Evolutionary conservation across 2,797 vertebrate species (phyloP), one percentile per base, ranked within the genome.

Genomic region (Periparus ater): DNA sequence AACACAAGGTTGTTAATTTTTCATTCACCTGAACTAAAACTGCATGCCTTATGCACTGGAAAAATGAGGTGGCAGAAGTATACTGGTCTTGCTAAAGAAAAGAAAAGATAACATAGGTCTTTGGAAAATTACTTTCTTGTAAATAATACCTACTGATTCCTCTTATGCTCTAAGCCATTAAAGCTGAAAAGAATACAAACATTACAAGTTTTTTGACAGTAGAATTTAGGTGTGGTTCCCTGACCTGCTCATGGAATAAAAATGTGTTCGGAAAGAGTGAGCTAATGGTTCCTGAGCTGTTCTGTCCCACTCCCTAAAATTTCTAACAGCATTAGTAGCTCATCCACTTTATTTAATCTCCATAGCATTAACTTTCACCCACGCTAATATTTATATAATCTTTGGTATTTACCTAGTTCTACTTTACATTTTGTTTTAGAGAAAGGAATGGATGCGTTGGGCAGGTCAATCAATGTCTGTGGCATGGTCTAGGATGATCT

Each of bases 181-280:
- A 57, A 81, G 13, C 8, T 45, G 48, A 65, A 81, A 91, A 76
- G 13, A 78, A 76, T 68, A 61, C 88, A 71, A 75, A 15, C 17
- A 25, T 50, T 74, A n/a, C 3, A 13, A 13, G 26, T 22, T 54
- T 78, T 93, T 77, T 53, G 72, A 74, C 22, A 53, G 61, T 55
- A 84, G 62, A 84, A 72, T 78, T 73, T 78, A 65, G 70, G 62
- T 54, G 80, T 88, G 83, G 80, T 36, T 93, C 44, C 30, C 27
- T 4, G 22, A 78, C n/a, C 47, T 92, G 54, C 19, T 91, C 70
- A 90, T 72, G 76, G 50, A 81, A 84, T 72, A 88, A 94, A 89
- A 93, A 86, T 55, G 23, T 79, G 9, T 91, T 94, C 90, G 73
- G 57, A 94, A 90, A 58, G 62, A 75, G 34, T 81, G 89, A 90